These are phyloP conservation scores for Paragorgia papillata DNA, from an alignment of 92 coral and sea anemone species.

Conservation along the genomic window DNA sequence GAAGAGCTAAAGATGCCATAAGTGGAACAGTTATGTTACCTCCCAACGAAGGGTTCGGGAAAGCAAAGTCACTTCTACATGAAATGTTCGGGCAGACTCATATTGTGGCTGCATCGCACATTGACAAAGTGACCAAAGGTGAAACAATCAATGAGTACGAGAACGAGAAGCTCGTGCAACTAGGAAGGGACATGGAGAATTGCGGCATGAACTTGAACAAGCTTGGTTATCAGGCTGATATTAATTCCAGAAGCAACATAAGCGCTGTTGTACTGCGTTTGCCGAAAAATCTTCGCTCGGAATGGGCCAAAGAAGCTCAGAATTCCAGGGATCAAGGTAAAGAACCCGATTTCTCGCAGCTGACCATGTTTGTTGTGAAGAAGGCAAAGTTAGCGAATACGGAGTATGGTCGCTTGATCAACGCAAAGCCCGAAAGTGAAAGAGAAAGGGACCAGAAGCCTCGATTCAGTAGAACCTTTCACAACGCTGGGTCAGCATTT, in stretches of 20 bases:
- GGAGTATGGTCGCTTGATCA: conserved; percentile 15
- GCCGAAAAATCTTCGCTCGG: conserved; percentile 15
- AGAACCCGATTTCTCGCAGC: conserved; percentile 20
- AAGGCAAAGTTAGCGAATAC: conserved; percentile 35
- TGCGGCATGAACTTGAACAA: conserved; percentile 27
- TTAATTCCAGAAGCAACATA: conserved; percentile 17
- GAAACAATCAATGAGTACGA: conserved; percentile 3
- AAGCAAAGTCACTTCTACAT: conserved; percentile 18
- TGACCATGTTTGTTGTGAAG: conserved; percentile 20
- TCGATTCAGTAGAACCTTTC: background rate
- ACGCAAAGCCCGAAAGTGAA: background rate
- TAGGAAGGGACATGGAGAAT: background rate
- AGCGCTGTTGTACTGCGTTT: conserved; percentile 16
- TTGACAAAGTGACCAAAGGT: background rate
- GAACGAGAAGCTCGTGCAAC: background rate
- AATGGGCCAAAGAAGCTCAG: conserved; percentile 36
- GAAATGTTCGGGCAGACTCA: conserved; percentile 31
- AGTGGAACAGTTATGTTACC: conserved; percentile 25
- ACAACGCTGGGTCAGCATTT: background rate
- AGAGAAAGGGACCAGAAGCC: background rate
- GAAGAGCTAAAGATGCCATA: conserved; percentile 25
- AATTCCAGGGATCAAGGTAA: conserved; percentile 18
- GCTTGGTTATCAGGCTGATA: conserved; percentile 14
- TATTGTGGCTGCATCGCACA: background rate
- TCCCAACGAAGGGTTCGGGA: background rate